A percentile compares a stretch with the other conserved stretches of the same genome.
Evolutionary conservation across 2,113 vertebrate genomes (phyloP).

Genomic region (Chamaetylas fuelleborni): DNA sequence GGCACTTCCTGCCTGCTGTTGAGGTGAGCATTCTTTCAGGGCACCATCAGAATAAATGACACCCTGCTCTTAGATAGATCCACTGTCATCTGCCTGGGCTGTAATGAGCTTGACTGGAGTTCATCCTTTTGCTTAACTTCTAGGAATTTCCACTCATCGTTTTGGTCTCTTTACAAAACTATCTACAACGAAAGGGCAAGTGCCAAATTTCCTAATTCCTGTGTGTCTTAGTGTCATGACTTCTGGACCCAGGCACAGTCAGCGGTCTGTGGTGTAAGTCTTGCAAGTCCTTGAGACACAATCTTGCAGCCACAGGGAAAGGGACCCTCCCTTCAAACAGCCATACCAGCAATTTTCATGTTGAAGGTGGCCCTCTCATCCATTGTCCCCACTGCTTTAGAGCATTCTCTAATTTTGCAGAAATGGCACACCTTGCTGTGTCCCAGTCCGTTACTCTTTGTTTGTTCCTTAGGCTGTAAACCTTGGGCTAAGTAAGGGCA

Average conservation of each 20-base stretch:
- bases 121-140: not conserved
- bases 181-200: not conserved
- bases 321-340: not conserved
- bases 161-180: not conserved
- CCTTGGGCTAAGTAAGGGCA: not conserved
- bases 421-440: not conserved
- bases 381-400: not conserved
- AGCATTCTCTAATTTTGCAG: not conserved
- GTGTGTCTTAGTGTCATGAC: accelerated
- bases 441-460: not conserved
- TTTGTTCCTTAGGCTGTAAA: not conserved
- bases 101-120: not conserved
- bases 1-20: not conserved
- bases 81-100: not conserved
- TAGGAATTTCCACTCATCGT: not conserved
- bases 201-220: not conserved
- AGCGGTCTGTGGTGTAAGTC: not conserved
- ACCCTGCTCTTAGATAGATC: not conserved
- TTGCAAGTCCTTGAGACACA: not conserved
- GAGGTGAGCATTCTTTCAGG: conserved; percentile 6
- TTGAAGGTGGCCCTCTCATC: too few species aligned
- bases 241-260: not conserved
- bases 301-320: not conserved
- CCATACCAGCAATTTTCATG: not conserved
- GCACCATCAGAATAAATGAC: conserved; percentile 33